Evolutionary conservation across 1,140 invertebrate genomes (phyloP), one percentile per base, ranked within the genome.

Genomic region (Aleiodes sp.): DNA sequence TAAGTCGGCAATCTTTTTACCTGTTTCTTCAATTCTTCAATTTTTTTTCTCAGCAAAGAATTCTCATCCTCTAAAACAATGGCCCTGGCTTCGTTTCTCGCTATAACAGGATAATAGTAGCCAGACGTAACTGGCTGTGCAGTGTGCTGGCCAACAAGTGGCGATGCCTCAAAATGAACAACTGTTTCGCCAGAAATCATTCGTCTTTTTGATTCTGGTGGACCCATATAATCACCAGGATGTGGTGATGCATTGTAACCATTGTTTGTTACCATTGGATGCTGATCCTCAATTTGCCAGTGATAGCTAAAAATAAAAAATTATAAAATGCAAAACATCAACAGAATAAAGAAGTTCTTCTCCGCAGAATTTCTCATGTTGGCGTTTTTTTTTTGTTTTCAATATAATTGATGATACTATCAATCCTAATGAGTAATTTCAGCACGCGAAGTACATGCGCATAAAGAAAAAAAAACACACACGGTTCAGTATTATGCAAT

Each of bases 21-120:
- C 78, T 91, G 89, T 74, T 92, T 92, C 79, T 93, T 93, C 56
- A 94, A 80, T 73, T 93, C 92, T 41, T 93, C 91, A 61, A 94
- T 89, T 80, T 92, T 91, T 70, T 91, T 89, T 72, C 91, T 87
- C 35, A 94, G 80, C 68, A 93, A 84, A 37, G 84, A 86, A 82
- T 94, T 94, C 79, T 94, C 93, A 73, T 94, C 92, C 77, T 93
- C 91, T n/a, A 94, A 78, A 52, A 89, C 86, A 69, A 88, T 82
- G n/a, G 84, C 84, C 62, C 87, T 83, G 46, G 81, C 85, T 78
- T 85, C 84, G 16, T 82, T 84, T 69, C 82, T 79, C 0, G 82
- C 81, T 75, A 86, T 84, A 4, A 85, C 80, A 4, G 84, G 84
- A 68, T 85, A 84, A 76, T 84, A 85, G 64, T 83, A 83, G 57